Evolutionary conservation across 2,888 invertebrate species (phyloP), one percentile per base, ranked within the genome.

Genomic region (Hirtodrosophila confusa): DNA sequence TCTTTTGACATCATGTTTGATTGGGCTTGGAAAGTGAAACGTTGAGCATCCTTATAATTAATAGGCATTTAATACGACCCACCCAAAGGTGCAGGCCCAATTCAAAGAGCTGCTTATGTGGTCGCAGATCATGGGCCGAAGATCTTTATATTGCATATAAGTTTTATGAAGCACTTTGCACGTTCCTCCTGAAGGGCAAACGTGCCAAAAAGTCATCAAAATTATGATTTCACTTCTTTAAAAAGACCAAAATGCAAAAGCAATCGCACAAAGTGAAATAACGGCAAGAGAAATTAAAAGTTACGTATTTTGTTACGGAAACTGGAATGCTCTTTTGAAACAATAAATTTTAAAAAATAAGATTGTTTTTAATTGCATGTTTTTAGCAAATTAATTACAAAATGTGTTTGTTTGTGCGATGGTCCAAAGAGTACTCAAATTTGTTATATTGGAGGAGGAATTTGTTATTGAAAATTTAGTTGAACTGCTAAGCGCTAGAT

Each of bases 51-150:
- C 56, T 57, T 49, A 36, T 62, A 55, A 58, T 78, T 60, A 69
- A 72, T 48, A 33, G 56, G 69, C 45, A 54, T 67, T 74, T 75
- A 70, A 75, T 67, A 51, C 61, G 55, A 31, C 66, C 61, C 75
- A 66, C 75, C 66, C 54, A 37, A 48, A 44, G 51, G 48, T 56
- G 35, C n/a, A 17, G 7, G 27, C 31, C 11, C 35, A 54, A 51
- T 31, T 39, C 55, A 65, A 64, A 5, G 17, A 12, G 7, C 1
- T 17, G 37, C 9, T 63, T 36, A 56, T 45, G 48, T 45, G 57
- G 58, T 57, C 63, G 60, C 43, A 43, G 51, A 73, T 49, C 48
- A 49, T 54, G 45, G 58, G 50, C 39, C 12, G 36, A 44, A 48
- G 39, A 61, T 70, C 50, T 61, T 44, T 43, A n/a, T 35, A 7